Conservation (phyloP, 1,140 invertebrate species). For the Diploscapter pachys region DNA sequence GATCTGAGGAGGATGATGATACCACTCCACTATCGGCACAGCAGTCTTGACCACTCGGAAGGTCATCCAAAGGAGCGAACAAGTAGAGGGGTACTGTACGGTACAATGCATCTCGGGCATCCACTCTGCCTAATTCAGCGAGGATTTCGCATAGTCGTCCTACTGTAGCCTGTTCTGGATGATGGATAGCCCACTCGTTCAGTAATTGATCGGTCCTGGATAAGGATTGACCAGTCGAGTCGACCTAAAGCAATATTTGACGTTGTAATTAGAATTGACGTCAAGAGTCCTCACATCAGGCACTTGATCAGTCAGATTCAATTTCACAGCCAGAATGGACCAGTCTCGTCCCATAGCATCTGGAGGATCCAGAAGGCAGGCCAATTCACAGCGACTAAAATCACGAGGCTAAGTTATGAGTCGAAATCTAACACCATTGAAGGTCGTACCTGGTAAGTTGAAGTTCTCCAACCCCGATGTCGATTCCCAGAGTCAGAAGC, state of each 20-base stretch:
- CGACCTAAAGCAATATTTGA: slow-evolving; percentile 51
- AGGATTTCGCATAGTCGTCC: slow-evolving; percentile 63
- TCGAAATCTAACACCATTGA: slow-evolving; percentile 26
- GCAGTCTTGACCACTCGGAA: slow-evolving; percentile 16
- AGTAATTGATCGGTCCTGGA: slow-evolving; percentile 64
- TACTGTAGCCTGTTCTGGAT: slow-evolving; percentile 61
- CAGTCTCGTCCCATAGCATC: slow-evolving; percentile 77
- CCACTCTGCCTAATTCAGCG: slow-evolving; percentile 63
- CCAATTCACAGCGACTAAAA: slow-evolving; percentile 60
- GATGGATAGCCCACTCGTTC: slow-evolving; percentile 62
- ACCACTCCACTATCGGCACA: slow-evolving; percentile 36
- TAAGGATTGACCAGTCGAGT: slow-evolving; percentile 53
- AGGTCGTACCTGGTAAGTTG: slow-evolving; percentile 52
- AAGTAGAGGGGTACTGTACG: slow-evolving; percentile 62
- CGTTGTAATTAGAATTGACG: no score
- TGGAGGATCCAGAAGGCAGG: slow-evolving; percentile 71
- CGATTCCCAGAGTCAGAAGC: slow-evolving; percentile 61
- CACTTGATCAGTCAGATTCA: slow-evolving; percentile 68
- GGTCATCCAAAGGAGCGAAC: slow-evolving; percentile 51
- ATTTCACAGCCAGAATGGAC: slow-evolving; percentile 74
- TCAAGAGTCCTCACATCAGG: slow-evolving; percentile 57
- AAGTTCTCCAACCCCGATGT: slow-evolving; percentile 64
- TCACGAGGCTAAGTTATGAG: background rate
- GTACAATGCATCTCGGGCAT: slow-evolving; percentile 64
- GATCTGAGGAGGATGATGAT: slow-evolving; percentile 31